Base-by-base conservation (phyloP, 2,888 invertebrate species). In the Brassicogethes aeneus region DNA sequence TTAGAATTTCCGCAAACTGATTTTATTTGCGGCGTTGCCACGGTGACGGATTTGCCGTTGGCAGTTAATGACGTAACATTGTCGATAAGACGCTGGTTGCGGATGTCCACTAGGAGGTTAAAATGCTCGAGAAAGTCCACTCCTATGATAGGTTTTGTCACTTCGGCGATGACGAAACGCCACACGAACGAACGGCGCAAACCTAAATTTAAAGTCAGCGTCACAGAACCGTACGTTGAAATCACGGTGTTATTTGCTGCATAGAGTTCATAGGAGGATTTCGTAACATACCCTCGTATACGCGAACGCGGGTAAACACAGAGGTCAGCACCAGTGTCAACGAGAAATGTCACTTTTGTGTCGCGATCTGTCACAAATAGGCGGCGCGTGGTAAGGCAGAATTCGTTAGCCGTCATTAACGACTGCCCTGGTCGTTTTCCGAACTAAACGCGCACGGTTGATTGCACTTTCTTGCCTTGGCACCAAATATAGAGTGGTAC, bases 211-310 rank as follows among this genome's bases (percentile, higher is more conserved):
- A 23, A 10, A 23, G 23, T 23, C 23, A 23, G 10, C 46, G 62
- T 60, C 1, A 53, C 58, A 2, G 36, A 46, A 1, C 61, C 62
- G 43, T 59, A 63, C 0, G 61, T 64, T 1, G 46, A 30, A 3
- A 64, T 62, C 0, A 31, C 15, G 0, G 59, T 44, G 3, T 57
- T 56, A 37, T 65, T 64, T 0, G 60, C 61, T 8, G 62, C 63
- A 36, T 38, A 52, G 2, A 63, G 41, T 31, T 50, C 43, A 39
- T 57, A 63, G 3, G 40, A 31, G 1, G 55, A 46, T 23, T 47
- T 45, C 1, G 31, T 15, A 5, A 46, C 46, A 16, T 44, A 43
- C 2, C 48, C 46, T n/a, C 41, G 41, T 10, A 57, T 38, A 3
- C 36, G 3, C n/a, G 43, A 38, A 10, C 45, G 42, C 16, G 53